Conservation (phyloP, 2,113 vertebrate genomes). For the Alethe castanea region DNA sequence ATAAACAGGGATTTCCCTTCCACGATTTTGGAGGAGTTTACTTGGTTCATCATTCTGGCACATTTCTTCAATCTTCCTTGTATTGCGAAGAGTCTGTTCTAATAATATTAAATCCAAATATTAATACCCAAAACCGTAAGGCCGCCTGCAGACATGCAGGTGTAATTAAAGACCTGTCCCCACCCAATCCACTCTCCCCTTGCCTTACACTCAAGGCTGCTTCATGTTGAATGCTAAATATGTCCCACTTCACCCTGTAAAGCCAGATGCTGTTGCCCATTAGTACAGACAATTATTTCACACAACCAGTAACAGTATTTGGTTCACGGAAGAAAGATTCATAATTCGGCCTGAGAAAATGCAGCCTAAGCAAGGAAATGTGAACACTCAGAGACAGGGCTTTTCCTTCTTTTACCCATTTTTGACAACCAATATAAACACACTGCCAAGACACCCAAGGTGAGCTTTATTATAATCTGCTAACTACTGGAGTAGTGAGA, state of each 20-base stretch:
- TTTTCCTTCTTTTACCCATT: background rate
- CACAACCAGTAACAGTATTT: background rate
- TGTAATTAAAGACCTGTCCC: background rate
- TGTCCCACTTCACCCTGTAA: background rate
- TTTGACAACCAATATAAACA: background rate
- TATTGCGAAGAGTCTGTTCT: background rate
- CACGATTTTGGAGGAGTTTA: background rate
- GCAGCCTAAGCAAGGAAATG: background rate
- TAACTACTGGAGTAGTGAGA: background rate
- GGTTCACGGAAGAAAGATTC: background rate
- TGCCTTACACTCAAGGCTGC: background rate
- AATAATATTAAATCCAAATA: background rate
- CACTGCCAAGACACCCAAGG: background rate
- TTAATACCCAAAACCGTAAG: background rate
- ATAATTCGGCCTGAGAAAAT: background rate
- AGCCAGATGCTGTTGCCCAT: background rate
- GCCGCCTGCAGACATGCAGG: background rate
- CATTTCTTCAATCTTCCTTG: background rate
- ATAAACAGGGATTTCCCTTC: background rate
- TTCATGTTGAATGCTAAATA: background rate
- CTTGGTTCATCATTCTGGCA: background rate
- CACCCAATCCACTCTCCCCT: background rate
- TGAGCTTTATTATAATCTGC: background rate
- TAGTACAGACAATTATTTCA: background rate
- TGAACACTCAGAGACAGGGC: background rate